Percentiles rank a stretch among this genome's conserved stretches.
These are phyloP conservation scores for Elymnias hypermnestra DNA, from an alignment of 1,140 invertebrate genomes.

Conservation along the genomic window DNA sequence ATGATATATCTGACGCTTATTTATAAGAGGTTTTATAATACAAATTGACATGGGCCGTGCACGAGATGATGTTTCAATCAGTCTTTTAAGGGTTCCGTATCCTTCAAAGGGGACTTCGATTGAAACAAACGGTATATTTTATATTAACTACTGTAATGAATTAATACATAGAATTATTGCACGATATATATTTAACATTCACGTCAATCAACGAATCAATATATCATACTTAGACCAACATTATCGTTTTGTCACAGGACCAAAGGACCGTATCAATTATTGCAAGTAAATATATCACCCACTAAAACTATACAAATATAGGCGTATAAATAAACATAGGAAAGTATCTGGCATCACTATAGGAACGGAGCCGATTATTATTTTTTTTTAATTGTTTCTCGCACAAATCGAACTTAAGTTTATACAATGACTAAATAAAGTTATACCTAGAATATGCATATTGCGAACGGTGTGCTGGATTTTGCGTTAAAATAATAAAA, in stretches of 20 bases:
- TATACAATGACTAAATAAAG: conserved; percentile 69
- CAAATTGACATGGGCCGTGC: conserved; percentile 57
- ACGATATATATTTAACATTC: conserved; percentile 45
- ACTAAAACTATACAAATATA: conserved; percentile 40
- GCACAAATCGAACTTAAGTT: conserved; percentile 56
- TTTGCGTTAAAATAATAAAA: background rate
- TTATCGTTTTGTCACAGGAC: conserved; percentile 30
- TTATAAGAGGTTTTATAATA: conserved; percentile 9
- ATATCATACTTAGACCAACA: conserved; percentile 27
- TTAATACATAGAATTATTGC: conserved; percentile 66
- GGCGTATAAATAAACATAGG: conserved; percentile 64
- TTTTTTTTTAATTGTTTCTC: conserved; percentile 41
- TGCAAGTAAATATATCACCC: conserved; percentile 25
- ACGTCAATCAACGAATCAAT: conserved; percentile 27
- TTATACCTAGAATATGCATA: conserved; percentile 65
- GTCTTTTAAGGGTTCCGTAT: conserved; percentile 51
- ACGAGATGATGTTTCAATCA: conserved; percentile 60
- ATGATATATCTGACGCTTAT: conserved; percentile 18
- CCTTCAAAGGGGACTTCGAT: conserved; percentile 40
- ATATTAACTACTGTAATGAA: conserved; percentile 53
- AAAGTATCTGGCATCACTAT: conserved; percentile 56
- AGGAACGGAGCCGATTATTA: conserved; percentile 64
- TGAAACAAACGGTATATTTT: conserved; percentile 39
- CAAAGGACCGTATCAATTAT: conserved; percentile 32
- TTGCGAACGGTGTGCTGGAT: conserved; percentile 21